Base-by-base conservation (phyloP, 1,140 invertebrate species). In the Aphaenogaster rudis region DNA sequence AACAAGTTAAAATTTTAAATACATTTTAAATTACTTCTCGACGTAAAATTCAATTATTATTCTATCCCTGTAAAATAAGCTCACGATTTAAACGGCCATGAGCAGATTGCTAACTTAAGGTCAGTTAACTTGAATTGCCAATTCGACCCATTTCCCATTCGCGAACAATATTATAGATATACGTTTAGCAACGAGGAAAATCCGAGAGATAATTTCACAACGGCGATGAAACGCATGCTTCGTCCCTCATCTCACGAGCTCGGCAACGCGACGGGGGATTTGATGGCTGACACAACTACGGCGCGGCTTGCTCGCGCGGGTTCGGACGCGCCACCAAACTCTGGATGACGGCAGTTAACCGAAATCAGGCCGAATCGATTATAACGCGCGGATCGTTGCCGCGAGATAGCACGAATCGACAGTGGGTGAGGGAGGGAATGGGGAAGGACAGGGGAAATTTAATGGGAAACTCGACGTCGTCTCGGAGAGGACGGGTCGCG, bases 311-410 rank as follows among this genome's bases (percentile, higher is more conserved):
- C 77, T 88, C 88, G 82, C 78, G 67, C 81, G 76, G 42, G n/a
- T 69, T 80, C 78, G 78, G 59, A 87, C 76, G 87, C 92, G 82
- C 66, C 67, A 88, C 80, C 88, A 92, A 94, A 94, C 92, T 94
- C 93, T 86, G 88, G 90, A 92, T 91, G 92, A 93, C 92, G 91
- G 89, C 90, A 93, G 92, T 93, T 94, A 93, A 93, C 92, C 92
- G 91, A 91, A 93, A 94, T 94, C 92, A 92, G 90, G 92, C 88
- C 82, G 88, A 94, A 94, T 94, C 91, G 92, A 94, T 94, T 93
- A 94, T 93, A 93, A 93, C 92, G 89, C 88, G 77, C 90, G 88
- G 91, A 93, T 93, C 92, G 93, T 92, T 91, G 90, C 87, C 76
- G 81, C 86, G 87, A 86, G 89, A 87, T 92, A 93, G 89, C 91